Evolutionary conservation across 1,140 invertebrate species (phyloP).

Genomic region (Uloborus diversus): DNA sequence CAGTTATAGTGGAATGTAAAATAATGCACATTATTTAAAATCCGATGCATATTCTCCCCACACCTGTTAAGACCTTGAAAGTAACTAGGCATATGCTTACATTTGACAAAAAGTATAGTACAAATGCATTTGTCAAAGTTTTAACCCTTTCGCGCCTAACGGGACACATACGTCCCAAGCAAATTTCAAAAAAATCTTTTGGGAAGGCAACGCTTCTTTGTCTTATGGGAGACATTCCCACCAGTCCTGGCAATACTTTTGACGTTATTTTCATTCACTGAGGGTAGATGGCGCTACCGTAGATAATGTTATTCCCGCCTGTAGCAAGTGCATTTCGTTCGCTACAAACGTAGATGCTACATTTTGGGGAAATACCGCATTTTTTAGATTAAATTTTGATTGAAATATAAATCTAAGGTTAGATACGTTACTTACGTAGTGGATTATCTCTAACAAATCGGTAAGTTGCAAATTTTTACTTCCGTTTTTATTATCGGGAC

Average conservation of each 20-base stretch:
- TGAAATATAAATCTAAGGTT: slow-evolving; percentile 11
- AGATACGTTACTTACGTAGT: slow-evolving; percentile 11
- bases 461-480: slow-evolving; percentile 12
- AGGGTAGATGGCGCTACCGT: slow-evolving; percentile 3
- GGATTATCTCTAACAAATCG: slow-evolving; percentile 16
- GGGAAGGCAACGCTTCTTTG: slow-evolving; percentile 1
- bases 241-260: slow-evolving; percentile 24
- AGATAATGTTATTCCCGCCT: slow-evolving; percentile 1
- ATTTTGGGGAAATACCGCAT: slow-evolving; percentile 19
- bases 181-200: slow-evolving; percentile 18
- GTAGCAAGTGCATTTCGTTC: not conserved
- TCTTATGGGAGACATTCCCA: slow-evolving; percentile 20
- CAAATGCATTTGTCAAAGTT: too few relatives aligned
- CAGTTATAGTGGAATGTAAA: too few relatives aligned
- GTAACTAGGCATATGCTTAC: too few relatives aligned
- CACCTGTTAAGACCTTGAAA: too few relatives aligned
- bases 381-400: slow-evolving; percentile 29
- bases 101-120: too few relatives aligned
- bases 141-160: slow-evolving; percentile 16
- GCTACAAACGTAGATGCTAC: slow-evolving; percentile 7
- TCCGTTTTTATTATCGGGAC: slow-evolving; percentile 12
- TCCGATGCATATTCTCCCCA: too few relatives aligned
- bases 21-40: too few relatives aligned
- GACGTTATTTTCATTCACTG: slow-evolving; percentile 7
- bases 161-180: slow-evolving; percentile 17